These are phyloP conservation scores for Cerceris rybyensis DNA, from an alignment of 2,888 invertebrate species.

Conservation along the genomic window DNA sequence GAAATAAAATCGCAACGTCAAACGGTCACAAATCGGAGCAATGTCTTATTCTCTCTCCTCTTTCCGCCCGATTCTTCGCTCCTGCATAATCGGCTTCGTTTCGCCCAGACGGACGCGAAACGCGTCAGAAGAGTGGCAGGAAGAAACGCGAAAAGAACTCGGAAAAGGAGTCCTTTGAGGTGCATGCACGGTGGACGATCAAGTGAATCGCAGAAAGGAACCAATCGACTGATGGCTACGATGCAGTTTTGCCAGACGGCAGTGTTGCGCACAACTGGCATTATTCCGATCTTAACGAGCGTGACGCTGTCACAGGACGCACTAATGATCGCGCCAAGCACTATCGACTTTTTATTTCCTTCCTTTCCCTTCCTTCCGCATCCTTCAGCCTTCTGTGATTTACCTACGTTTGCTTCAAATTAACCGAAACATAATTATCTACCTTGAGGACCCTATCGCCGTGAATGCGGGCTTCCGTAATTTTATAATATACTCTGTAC, in stretches of 20 bases:
- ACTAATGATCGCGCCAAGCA: slow-evolving; percentile 51
- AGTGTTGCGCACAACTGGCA: slow-evolving; percentile 29
- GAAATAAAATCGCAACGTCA: neutral
- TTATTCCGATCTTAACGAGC: slow-evolving; percentile 61
- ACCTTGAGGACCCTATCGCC: no score
- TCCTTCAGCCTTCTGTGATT: no score
- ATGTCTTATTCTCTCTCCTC: neutral
- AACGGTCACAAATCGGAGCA: slow-evolving; percentile 8
- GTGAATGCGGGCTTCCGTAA: no score
- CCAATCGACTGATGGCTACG: slow-evolving; percentile 59
- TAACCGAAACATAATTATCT: no score
- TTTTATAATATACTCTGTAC: no score
- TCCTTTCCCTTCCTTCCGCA: neutral
- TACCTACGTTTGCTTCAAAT: no score
- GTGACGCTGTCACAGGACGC: slow-evolving; percentile 48
- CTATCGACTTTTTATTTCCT: slow-evolving; percentile 54
- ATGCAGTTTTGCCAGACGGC: slow-evolving; percentile 33
- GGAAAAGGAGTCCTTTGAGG: slow-evolving; percentile 40
- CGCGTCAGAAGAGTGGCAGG: slow-evolving; percentile 18
- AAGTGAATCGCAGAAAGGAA: slow-evolving; percentile 65
- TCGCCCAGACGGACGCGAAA: neutral
- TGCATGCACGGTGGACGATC: slow-evolving; percentile 42
- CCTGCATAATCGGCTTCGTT: slow-evolving; percentile 25
- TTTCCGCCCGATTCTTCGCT: slow-evolving; percentile 22
- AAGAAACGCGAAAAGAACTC: slow-evolving; percentile 49